Conservation (phyloP, 2,113 vertebrate genomes). For the Zapornia atra region DNA sequence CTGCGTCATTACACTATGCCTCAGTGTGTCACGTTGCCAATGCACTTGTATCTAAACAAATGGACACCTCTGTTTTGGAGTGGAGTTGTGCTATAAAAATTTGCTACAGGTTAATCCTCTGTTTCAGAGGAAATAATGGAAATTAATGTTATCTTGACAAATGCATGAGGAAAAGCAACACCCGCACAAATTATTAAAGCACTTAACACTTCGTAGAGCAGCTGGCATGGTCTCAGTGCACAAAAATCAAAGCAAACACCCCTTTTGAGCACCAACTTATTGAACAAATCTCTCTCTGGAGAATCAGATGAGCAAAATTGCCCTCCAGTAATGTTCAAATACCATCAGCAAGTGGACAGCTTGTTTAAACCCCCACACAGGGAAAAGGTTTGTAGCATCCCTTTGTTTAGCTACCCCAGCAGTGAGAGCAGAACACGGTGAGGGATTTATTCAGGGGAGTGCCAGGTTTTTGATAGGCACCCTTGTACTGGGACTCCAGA, state of each 20-base stretch:
- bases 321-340: neutral
- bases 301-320: neutral
- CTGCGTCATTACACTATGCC: neutral
- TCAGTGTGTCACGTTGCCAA: neutral
- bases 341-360: neutral
- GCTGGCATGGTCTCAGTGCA: neutral
- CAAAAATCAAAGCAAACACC: neutral
- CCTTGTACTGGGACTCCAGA: rapidly evolving
- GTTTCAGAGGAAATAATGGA: neutral
- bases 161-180: neutral
- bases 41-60: neutral
- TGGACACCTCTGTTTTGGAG: neutral
- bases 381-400: neutral
- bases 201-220: neutral
- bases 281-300: neutral
- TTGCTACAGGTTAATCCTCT: neutral
- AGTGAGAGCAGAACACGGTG: rapidly evolving
- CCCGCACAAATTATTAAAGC: neutral
- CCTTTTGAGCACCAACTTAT: neutral
- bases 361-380: neutral
- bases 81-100: neutral
- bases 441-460: rapidly evolving
- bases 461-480: neutral
- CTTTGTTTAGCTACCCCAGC: neutral
- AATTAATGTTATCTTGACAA: neutral